These are phyloP conservation scores for Pocillopora damicornis DNA, from an alignment of 64 coral and sea anemone genomes.

Conservation along the genomic window DNA sequence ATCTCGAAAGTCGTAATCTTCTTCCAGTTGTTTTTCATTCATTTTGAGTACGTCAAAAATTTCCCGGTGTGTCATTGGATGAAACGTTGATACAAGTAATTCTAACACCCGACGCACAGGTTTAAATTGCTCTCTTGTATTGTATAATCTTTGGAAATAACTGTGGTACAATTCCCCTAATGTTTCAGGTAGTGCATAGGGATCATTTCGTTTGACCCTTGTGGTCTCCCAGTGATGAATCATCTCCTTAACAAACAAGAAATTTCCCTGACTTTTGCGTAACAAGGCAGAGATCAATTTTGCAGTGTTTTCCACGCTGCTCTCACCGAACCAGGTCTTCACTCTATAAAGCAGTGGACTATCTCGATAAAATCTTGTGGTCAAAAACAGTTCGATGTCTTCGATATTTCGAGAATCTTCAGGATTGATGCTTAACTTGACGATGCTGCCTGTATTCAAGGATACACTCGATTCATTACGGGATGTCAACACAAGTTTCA, in stretches of 20 bases:
- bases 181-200: constrained; percentile 9
- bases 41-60: constrained; percentile 33
- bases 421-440: constrained; percentile 15
- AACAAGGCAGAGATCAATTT: constrained; percentile 23
- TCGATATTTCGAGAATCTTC: constrained; percentile 46
- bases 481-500: constrained; percentile 58
- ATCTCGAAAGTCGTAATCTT: constrained; percentile 57
- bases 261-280: constrained; percentile 61
- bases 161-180: constrained; percentile 42
- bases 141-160: constrained; percentile 52
- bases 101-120: constrained; percentile 54
- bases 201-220: not conserved
- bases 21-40: constrained; percentile 28
- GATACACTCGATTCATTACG: constrained; percentile 34
- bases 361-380: constrained; percentile 12
- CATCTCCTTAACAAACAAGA: constrained; percentile 59
- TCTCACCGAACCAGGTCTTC: not conserved
- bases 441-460: constrained; percentile 3
- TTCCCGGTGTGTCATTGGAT: constrained; percentile 34
- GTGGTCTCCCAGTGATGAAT: constrained; percentile 33
- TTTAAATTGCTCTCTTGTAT: constrained; percentile 15
- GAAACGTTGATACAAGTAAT: constrained; percentile 41
- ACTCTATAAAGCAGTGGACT: not conserved
- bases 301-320: not conserved
- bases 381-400: constrained; percentile 54